Conservation (phyloP, 2,797 vertebrate species). For the Brotogeris chrysoptera region DNA sequence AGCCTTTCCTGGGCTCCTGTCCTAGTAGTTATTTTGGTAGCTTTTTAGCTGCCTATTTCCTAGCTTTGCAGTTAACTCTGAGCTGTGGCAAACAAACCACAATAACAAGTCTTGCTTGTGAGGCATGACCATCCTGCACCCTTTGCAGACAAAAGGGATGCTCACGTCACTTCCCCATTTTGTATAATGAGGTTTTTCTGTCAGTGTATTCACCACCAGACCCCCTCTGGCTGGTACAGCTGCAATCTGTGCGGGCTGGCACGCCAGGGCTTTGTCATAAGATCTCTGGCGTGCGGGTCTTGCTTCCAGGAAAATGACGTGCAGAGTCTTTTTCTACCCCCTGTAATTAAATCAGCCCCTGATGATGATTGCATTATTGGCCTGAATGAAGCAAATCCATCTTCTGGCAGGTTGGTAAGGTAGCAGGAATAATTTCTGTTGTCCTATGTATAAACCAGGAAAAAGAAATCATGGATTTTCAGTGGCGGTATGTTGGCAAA, state of each 20-base stretch:
- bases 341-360: neutral
- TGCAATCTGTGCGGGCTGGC: slow-evolving; percentile 22
- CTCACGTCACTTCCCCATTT: neutral
- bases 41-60: neutral
- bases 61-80: neutral
- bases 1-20: neutral
- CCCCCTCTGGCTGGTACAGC: slow-evolving; percentile 30
- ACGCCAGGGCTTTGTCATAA: neutral
- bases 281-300: neutral
- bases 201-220: neutral
- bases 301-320: slow-evolving; percentile 26
- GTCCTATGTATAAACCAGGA: neutral
- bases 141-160: neutral
- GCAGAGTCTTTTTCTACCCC: neutral
- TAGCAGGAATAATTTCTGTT: neutral
- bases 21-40: neutral
- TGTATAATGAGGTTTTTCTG: slow-evolving; percentile 35
- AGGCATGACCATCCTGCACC: neutral
- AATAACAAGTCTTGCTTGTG: neutral
- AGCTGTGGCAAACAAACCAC: neutral
- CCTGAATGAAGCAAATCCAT: neutral
- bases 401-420: neutral
- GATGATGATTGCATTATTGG: neutral
- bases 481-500: neutral
- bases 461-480: neutral